phyloP scores from a whole-genome alignment of 2,888 invertebrate species.

The Pseudococcus jackbeardsleyi region DNA sequence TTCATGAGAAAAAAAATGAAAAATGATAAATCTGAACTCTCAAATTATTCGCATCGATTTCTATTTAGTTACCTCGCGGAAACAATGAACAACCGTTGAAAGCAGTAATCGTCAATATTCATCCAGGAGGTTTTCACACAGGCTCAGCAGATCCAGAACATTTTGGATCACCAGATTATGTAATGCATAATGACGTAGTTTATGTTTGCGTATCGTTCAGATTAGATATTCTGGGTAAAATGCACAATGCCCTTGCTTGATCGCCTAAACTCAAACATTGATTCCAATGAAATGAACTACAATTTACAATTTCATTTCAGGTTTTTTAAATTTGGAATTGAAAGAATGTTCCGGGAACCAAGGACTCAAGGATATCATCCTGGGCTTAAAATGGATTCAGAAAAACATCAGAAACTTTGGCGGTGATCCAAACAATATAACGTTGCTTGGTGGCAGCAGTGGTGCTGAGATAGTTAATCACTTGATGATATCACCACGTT shows the following conservation, averaged over 20 bases:
- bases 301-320: neutral
- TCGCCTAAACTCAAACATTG: neutral
- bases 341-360: neutral
- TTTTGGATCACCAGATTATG: constrained; percentile 8
- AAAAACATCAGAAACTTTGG: neutral
- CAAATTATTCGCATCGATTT: too few species aligned
- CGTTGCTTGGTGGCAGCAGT: neutral
- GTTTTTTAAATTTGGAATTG: neutral
- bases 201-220: neutral
- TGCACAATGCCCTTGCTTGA: neutral
- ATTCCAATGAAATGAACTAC: neutral
- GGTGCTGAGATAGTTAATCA: neutral
- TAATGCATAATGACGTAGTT: constrained; percentile 40
- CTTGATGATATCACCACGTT: neutral
- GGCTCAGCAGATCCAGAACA: neutral
- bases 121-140: neutral
- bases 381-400: neutral
- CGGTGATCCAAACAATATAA: neutral
- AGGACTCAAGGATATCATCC: neutral
- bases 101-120: constrained; percentile 45
- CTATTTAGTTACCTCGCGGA: too few species aligned
- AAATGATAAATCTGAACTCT: too few species aligned
- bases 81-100: neutral
- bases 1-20: too few species aligned
- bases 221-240: constrained; percentile 31